These are phyloP conservation scores for Myocastor coypus DNA, from an alignment of 2,113 vertebrate genomes.

Conservation along the genomic window DNA sequence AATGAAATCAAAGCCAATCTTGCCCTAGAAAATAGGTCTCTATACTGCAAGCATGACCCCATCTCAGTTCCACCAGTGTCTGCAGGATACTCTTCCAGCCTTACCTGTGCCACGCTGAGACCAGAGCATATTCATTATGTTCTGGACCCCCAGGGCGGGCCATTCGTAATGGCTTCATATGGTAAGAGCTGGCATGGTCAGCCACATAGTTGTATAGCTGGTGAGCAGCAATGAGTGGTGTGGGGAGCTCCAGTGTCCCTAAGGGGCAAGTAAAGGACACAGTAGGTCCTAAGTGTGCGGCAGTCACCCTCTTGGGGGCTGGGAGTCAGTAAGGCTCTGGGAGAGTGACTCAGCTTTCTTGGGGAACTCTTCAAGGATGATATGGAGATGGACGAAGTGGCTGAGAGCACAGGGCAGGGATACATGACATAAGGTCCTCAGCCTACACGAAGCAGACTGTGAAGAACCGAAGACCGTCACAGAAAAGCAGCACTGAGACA, in stretches of 20 bases:
- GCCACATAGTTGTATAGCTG: constrained; percentile 99
- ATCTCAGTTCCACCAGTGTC: background rate
- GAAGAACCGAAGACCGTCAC: background rate
- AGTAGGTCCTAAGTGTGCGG: background rate
- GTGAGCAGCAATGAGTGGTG: constrained; percentile 96
- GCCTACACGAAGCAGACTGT: background rate
- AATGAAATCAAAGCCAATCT: background rate
- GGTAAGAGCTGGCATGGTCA: constrained; percentile 95
- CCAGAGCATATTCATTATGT: constrained; percentile 95
- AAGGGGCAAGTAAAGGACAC: background rate
- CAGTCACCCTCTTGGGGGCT: background rate
- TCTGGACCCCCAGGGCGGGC: constrained; percentile 90
- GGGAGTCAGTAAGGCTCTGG: background rate
- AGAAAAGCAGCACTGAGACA: background rate
- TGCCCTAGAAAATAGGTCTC: background rate
- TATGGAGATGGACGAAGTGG: background rate
- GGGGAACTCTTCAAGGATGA: background rate
- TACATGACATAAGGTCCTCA: background rate
- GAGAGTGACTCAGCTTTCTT: background rate
- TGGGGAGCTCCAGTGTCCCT: constrained; percentile 94
- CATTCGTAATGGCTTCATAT: constrained; percentile 98
- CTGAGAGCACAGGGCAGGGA: background rate
- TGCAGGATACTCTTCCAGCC: background rate
- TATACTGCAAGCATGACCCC: background rate
- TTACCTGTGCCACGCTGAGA: constrained; percentile 97